Evolutionary conservation across 2,113 vertebrate genomes (phyloP), one percentile per base, ranked within the genome.

Genomic region (Coregonus clupeaformis): DNA sequence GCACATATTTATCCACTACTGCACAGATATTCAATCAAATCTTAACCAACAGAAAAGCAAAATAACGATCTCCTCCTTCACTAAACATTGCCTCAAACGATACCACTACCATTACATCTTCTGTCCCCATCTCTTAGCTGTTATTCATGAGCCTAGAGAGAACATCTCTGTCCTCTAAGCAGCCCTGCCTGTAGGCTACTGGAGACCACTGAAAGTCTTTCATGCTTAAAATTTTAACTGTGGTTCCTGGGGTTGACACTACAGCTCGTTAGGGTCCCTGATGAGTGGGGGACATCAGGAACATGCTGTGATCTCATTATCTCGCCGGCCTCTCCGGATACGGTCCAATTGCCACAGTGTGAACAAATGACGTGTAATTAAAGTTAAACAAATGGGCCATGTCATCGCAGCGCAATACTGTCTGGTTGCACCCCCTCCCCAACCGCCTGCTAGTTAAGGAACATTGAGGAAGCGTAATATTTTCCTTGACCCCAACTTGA

Each of bases 311-410:
- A 73, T 63, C 24, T 73, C 60, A 73, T 73, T 73, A 73, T 64
- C 60, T 42, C 14, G 3, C 24, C 12, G 25, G 27, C 63, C 72
- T 73, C 72, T 49, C 18, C 72, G 27, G 62, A 73, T 73, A 47
- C 60, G 14, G 60, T 73, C 60, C 72, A 72, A 72, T 72, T 63
- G 60, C 42, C 32, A 22, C 22, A 0, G 72, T 65, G 72, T 29
- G 32, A 65, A 73, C 72, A 65, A 73, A 64, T 73, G 60, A 29
- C 6, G 59, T 65, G 60, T 47, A 73, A 73, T 73, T 64, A 73
- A 73, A 18, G 71, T n/a, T 25, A 60, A 72, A 72, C 57, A 63
- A 63, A 45, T 47, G 72, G 63, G 72, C 36, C 14, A 32, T 72
- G 57, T 65, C 59, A 32, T 29, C 24, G 22, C 59, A 47, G 60